Conservation (phyloP, 1,140 invertebrate species). For the Drosophila lowei region DNA sequence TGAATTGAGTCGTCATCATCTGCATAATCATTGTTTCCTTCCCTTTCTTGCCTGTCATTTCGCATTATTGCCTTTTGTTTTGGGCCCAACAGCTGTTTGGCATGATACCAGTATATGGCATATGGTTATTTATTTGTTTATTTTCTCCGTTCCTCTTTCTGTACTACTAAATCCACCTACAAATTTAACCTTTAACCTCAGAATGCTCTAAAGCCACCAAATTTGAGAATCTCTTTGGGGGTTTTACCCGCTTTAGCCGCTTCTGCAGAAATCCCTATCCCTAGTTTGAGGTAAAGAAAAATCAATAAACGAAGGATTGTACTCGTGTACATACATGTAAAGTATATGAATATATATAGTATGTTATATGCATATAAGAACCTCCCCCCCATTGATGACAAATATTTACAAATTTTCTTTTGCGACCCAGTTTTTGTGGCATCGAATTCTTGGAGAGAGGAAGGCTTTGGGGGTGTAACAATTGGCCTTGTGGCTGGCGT, state of each 20-base stretch:
- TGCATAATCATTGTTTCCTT: slow-evolving; percentile 31
- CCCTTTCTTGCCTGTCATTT: slow-evolving; percentile 50
- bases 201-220: slow-evolving; percentile 6
- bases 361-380: background rate
- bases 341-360: background rate
- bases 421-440: slow-evolving; percentile 10
- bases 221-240: slow-evolving; percentile 14
- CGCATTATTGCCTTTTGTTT: slow-evolving; percentile 63
- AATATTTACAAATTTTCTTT: slow-evolving; percentile 34
- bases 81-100: slow-evolving; percentile 66
- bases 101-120: slow-evolving; percentile 48
- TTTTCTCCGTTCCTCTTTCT: background rate
- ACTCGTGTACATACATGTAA: slow-evolving; percentile 7
- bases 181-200: background rate
- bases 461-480: slow-evolving; percentile 17
- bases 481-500: slow-evolving; percentile 20
- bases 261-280: slow-evolving; percentile 42
- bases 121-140: slow-evolving; percentile 32
- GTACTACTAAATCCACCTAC: slow-evolving; percentile 8
- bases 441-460: slow-evolving; percentile 24
- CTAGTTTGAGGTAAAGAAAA: slow-evolving; percentile 36
- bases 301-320: slow-evolving; percentile 39
- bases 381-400: slow-evolving; percentile 4
- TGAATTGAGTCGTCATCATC: slow-evolving; percentile 64
- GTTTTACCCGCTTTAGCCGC: slow-evolving; percentile 26